Percentiles rank a stretch among this genome's conserved stretches.
Evolutionary conservation across 2,888 invertebrate genomes (phyloP).

Genomic region (Brassicogethes aeneus): DNA sequence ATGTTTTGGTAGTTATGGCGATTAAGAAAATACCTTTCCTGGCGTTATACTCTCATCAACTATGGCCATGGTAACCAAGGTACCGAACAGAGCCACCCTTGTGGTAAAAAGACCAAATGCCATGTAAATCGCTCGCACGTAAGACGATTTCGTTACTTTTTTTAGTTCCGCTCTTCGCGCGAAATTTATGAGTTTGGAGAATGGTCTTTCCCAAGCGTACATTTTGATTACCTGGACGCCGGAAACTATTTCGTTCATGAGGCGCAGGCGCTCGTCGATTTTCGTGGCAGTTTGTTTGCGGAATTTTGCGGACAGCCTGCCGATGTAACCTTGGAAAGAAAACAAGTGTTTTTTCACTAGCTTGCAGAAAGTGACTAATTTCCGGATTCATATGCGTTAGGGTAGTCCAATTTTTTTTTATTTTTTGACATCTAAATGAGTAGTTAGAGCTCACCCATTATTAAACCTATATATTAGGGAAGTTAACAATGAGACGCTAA

Average conservation of each 20-base stretch:
- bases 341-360: too few relatives aligned
- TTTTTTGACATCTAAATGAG: too few relatives aligned
- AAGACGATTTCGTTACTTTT: slow-evolving; percentile 47
- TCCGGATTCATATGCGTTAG: too few relatives aligned
- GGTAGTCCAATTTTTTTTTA: too few relatives aligned
- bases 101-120: slow-evolving; percentile 68
- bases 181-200: neutral
- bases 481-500: too few relatives aligned
- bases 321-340: neutral
- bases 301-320: neutral
- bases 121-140: slow-evolving; percentile 51
- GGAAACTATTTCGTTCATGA: neutral
- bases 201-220: neutral
- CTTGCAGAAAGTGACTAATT: too few relatives aligned
- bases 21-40: slow-evolving; percentile 44
- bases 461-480: slow-evolving; percentile 26
- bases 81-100: slow-evolving; percentile 61
- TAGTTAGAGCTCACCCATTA: too few relatives aligned
- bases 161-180: slow-evolving; percentile 33
- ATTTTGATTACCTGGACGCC: neutral
- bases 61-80: slow-evolving; percentile 56
- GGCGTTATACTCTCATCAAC: slow-evolving; percentile 54
- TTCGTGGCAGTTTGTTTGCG: neutral
- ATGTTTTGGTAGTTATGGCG: neutral
- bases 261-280: neutral